Conservation (phyloP, 2,113 vertebrate genomes). For the Ovibos moschatus region DNA sequence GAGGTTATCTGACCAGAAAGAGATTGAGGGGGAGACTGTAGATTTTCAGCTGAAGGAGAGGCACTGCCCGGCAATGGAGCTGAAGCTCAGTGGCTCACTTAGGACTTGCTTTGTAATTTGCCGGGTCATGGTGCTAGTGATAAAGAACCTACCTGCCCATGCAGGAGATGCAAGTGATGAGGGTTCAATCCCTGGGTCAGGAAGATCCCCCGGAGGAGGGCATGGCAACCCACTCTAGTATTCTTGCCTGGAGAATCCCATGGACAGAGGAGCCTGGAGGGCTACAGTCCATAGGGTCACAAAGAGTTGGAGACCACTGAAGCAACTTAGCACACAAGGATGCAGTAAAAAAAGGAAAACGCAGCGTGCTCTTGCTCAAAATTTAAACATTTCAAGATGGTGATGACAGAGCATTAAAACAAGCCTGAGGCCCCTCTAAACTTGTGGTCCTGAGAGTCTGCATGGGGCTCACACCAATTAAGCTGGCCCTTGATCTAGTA, state of each 20-base stretch:
- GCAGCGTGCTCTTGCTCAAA: background rate
- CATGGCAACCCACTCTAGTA: background rate
- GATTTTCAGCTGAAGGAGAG: background rate
- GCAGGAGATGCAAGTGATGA: background rate
- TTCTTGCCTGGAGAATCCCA: background rate
- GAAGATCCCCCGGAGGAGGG: background rate
- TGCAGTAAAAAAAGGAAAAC: background rate
- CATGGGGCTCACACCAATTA: background rate
- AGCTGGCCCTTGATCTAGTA: background rate
- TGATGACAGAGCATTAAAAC: background rate
- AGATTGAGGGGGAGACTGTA: background rate
- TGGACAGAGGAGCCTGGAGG: background rate
- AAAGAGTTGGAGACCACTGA: background rate
- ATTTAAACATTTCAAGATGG: background rate
- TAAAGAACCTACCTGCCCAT: background rate
- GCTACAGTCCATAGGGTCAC: background rate
- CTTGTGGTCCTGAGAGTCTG: background rate
- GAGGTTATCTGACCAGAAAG: background rate
- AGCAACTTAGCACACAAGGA: background rate
- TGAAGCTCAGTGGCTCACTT: too few relatives aligned
- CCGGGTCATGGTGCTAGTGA: rapidly evolving
- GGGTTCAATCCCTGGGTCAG: background rate
- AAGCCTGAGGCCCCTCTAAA: background rate
- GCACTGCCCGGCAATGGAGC: rapidly evolving
- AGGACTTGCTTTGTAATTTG: background rate